Conservation (phyloP, 1,140 invertebrate species). For the Rhynchophorus ferrugineus region DNA sequence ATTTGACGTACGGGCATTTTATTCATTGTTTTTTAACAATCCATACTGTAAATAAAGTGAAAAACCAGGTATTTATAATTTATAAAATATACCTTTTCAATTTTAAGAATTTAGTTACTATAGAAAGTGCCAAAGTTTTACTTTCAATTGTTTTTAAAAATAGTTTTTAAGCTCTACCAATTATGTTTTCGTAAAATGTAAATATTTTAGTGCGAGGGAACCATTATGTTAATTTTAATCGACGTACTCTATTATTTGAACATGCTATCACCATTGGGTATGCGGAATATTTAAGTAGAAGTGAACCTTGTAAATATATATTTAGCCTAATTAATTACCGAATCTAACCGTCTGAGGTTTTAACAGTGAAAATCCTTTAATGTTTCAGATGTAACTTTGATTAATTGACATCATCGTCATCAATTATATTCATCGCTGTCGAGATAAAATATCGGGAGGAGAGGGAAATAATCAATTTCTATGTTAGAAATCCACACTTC, state of each 20-base stretch:
- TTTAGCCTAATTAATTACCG: slow-evolving; percentile 8
- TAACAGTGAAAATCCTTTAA: slow-evolving; percentile 13
- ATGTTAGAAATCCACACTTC: not conserved
- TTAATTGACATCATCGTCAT: not conserved
- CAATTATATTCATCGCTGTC: too few species aligned
- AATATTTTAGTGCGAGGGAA: not conserved
- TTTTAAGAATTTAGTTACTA: not conserved
- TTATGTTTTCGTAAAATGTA: not conserved
- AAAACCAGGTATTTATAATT: too few species aligned
- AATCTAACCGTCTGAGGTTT: slow-evolving; percentile 4
- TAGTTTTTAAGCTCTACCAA: not conserved
- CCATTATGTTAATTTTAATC: not conserved
- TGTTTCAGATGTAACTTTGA: slow-evolving; percentile 1
- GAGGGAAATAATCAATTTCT: not conserved
- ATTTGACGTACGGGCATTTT: too few species aligned
- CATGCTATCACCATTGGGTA: not conserved
- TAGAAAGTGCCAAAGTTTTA: not conserved
- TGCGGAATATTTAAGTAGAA: not conserved
- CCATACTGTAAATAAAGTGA: too few species aligned
- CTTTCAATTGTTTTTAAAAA: not conserved
- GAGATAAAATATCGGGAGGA: not conserved
- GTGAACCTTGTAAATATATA: slow-evolving; percentile 6
- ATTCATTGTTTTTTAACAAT: too few species aligned
- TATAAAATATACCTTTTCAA: not conserved
- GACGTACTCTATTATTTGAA: not conserved